Base-by-base conservation (phyloP, 2,888 invertebrate species). In the Marasmarcha lunaedactyla region DNA sequence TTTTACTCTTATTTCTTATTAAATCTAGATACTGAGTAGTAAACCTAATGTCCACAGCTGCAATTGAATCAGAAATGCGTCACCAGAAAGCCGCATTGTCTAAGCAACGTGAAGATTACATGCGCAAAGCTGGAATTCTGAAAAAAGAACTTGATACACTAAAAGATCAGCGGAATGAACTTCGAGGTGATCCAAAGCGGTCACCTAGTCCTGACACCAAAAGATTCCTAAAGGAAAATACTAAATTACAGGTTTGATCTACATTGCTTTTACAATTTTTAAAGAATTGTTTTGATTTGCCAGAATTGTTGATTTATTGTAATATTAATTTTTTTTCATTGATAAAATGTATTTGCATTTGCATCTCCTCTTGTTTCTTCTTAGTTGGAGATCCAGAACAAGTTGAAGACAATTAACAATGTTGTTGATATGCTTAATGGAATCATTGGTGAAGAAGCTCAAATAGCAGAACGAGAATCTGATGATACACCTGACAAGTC, bases 341-440 rank as follows among this genome's bases (percentile, higher is more conserved):
- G 20, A 20, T 20, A 20, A 20, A 5, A 20, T 20, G 30, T 30
- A 6, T 30, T 30, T 30, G 30, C 10, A 10, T 11, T 39, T 35
- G 27, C 34, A 36, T 46, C 33, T 38, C 49, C 51, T 48, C 45
- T 52, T 54, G 47, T 49, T 50, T 58, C 47, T 55, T 49, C 60
- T 50, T 84, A 91, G 92, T 85, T 88, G 65, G 91, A 92, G 84
- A 89, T 92, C 54, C 89, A 89, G 69, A 89, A 88, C 62, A 91
- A 91, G 78, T 77, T 91, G 78, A 91, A 91, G 73, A 92, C 93
- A 0, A 92, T 94, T 64, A 89, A 90, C 71, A 93, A 93, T 69
- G 93, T 94, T 14, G 92, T 95, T 57, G 94, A 94, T 60, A 94
- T 94, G 91, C 84, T 95, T 55, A 91, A 91, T 44, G 90, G 90